Evolutionary conservation across 2,888 invertebrate species (phyloP).

Genomic region (Branchellion lobata): DNA sequence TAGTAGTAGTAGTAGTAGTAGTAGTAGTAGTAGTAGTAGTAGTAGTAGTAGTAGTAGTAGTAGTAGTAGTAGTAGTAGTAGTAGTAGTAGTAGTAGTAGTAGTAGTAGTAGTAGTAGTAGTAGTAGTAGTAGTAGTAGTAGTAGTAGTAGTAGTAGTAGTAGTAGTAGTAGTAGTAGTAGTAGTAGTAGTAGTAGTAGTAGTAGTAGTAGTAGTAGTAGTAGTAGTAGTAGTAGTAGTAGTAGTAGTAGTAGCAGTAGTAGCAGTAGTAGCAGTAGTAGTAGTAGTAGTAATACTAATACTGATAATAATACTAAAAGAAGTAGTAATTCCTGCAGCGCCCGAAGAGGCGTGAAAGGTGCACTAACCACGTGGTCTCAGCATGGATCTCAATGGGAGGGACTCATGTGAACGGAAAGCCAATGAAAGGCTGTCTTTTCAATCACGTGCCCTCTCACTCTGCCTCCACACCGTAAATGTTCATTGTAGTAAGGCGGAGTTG

Average conservation of each 20-base stretch:
- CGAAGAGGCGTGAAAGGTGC: too few relatives aligned
- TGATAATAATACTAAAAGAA: too few relatives aligned
- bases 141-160: constrained; percentile 43
- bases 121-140: constrained; percentile 37
- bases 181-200: constrained; percentile 44
- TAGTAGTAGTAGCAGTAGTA: constrained; percentile 36
- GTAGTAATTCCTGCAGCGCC: too few relatives aligned
- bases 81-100: constrained; percentile 38
- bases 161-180: constrained; percentile 42
- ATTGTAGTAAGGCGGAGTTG: too few relatives aligned
- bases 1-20: constrained; percentile 38
- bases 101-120: constrained; percentile 38
- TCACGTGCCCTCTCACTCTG: too few relatives aligned
- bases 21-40: constrained; percentile 39
- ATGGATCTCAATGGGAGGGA: too few relatives aligned
- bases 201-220: constrained; percentile 44
- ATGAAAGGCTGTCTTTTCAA: too few relatives aligned
- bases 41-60: constrained; percentile 31
- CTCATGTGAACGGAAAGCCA: too few relatives aligned
- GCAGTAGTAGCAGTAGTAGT: constrained; percentile 43
- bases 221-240: constrained; percentile 28
- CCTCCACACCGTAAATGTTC: too few relatives aligned
- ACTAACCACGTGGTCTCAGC: too few relatives aligned
- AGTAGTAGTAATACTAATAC: constrained; percentile 35
- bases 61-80: constrained; percentile 40